Conservation (phyloP, 2,113 vertebrate species). For the Pseudorasbora parva region DNA sequence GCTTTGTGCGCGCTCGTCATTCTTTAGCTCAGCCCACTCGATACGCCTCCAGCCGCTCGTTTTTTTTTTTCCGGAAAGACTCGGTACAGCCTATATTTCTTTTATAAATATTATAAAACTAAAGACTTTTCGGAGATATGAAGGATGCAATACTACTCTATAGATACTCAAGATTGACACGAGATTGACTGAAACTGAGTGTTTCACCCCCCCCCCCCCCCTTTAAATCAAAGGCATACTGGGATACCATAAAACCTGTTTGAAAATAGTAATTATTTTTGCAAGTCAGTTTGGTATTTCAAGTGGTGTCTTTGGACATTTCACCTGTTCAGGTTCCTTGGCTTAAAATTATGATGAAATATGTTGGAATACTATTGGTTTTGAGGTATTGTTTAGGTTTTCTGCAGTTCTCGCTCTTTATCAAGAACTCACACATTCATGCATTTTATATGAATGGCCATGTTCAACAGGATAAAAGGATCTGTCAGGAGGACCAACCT, state of each 20-base stretch:
- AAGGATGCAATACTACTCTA: too few species aligned
- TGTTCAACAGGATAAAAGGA: conserved; percentile 50
- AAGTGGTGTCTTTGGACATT: background rate
- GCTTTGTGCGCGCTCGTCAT: too few species aligned
- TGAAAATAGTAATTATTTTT: background rate
- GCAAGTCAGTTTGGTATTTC: background rate
- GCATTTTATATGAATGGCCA: conserved; percentile 29
- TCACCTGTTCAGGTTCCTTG: background rate
- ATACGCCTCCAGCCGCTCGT: too few species aligned
- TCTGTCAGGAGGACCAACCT: conserved; percentile 40
- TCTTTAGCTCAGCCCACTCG: too few species aligned
- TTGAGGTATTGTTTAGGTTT: background rate
- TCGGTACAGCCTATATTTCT: too few species aligned
- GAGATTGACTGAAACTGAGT: too few species aligned
- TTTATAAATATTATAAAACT: too few species aligned
- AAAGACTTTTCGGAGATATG: too few species aligned
- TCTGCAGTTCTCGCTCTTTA: background rate
- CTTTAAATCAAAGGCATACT: background rate
- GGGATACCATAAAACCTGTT: background rate
- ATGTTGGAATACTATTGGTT: background rate
- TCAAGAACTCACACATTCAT: conserved; percentile 8
- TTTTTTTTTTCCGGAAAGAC: too few species aligned
- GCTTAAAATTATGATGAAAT: background rate
- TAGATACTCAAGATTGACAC: too few species aligned
- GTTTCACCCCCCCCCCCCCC: too few species aligned